Percentiles rank a stretch among this genome's conserved stretches.
phyloP scores from a whole-genome alignment of 2,113 vertebrate genomes.

The Mobula hypostoma region DNA sequence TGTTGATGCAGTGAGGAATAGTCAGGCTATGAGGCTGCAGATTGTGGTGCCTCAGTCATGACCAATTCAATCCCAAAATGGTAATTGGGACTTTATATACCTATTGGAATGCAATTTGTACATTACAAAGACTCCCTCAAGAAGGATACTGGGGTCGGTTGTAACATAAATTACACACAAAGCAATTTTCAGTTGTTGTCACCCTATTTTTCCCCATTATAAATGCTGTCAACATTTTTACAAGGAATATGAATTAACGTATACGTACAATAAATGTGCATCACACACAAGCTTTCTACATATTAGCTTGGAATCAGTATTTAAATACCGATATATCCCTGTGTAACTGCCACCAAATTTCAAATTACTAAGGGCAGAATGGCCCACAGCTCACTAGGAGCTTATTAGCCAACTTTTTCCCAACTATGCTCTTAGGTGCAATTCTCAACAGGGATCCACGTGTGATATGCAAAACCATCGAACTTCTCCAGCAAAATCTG shows the following conservation, averaged over 20 bases:
- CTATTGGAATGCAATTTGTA: not conserved
- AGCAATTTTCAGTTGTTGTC: not conserved
- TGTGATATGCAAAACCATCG: no score
- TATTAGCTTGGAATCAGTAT: not conserved
- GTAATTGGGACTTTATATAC: not conserved
- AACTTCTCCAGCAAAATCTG: no score
- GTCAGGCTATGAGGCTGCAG: no score
- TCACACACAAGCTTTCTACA: not conserved
- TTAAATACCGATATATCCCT: no score
- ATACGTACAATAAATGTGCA: not conserved
- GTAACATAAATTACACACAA: not conserved
- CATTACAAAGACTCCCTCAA: not conserved
- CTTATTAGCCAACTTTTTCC: no score
- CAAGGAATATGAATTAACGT: not conserved
- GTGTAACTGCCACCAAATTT: no score
- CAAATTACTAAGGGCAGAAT: no score
- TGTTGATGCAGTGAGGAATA: no score
- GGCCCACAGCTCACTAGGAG: no score
- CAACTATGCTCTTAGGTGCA: no score
- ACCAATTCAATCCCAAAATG: not conserved
- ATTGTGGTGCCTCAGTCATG: no score
- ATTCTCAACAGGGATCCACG: no score
- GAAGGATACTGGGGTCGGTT: not conserved
- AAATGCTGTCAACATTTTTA: not conserved
- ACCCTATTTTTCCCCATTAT: not conserved